Evolutionary conservation across 2,113 vertebrate species (phyloP), one percentile per base, ranked within the genome.

Genomic region (Nannobrachium achirus): DNA sequence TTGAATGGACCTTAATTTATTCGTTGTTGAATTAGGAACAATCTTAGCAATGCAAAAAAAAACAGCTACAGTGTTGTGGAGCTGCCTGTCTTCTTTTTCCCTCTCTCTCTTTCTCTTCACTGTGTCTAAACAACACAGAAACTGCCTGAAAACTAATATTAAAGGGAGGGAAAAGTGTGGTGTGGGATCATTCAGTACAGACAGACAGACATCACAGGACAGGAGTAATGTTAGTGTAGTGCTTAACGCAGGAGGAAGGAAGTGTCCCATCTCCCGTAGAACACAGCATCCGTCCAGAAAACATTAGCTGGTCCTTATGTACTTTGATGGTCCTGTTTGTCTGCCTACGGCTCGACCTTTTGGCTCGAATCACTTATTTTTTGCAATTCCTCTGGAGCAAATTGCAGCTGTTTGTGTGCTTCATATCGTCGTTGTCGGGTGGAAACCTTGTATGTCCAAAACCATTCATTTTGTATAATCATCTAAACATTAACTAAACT

Each of bases 271-370:
- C n/a, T 15, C 55, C 33, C 38, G 3, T 6, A n/a, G 33, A 56
- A 56, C 65, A n/a, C 59, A 1, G 46, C 51, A 44, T 68, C 74
- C 61, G 56, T 61, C 56, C 67, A 62, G 74, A 48, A 73, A 66
- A 70, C 0, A 61, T 63, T 20, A 69, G 55, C 25, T 7, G 69
- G 63, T 74, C 69, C 68, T 18, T 73, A 58, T 58, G 55, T n/a
- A 38, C 66, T 48, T 78, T 80, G 69, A 82, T 69, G 73, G 68
- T 73, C 48, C 63, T 25, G 65, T 46, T n/a, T 19, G 38, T 14
- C 56, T 63, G 73, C 76, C 82, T 69, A 61, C 66, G 8, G 49
- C 64, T 49, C 39, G 2, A 42, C 55, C 18, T 8, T 14, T 65
- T 25, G 25, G 20, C 56, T 56, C 65, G 13, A 1, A 66, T 33